Evolutionary conservation across 2,888 invertebrate species (phyloP).

Genomic region (Himalopsyche kuldschensis): DNA sequence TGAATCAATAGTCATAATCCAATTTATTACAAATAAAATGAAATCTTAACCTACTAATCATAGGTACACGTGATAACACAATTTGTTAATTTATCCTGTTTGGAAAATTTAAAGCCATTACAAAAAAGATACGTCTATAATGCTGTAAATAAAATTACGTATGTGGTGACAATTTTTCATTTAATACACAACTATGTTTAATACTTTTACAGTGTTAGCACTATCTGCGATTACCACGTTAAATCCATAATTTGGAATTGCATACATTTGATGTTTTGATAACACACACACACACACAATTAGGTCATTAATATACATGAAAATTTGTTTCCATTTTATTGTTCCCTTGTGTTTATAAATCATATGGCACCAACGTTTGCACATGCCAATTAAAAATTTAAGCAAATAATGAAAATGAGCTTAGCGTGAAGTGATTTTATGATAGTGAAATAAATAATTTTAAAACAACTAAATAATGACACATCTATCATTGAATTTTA

Average conservation of each 20-base stretch:
- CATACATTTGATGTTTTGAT: not conserved
- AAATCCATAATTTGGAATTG: not conserved
- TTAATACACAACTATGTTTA: not conserved
- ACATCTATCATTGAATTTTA: too few species aligned
- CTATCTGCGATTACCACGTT: not conserved
- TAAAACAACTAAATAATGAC: not conserved
- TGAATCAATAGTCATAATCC: constrained; percentile 5
- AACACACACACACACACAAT: not conserved
- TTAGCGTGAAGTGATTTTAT: not conserved
- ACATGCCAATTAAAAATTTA: not conserved
- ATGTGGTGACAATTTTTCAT: not conserved
- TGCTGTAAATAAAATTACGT: not conserved
- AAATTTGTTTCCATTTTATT: not conserved
- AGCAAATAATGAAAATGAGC: not conserved
- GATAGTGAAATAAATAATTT: not conserved
- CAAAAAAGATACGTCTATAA: not conserved
- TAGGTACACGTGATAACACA: not conserved
- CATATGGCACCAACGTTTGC: not conserved
- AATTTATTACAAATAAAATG: constrained; percentile 17
- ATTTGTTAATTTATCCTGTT: not conserved
- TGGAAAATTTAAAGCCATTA: not conserved
- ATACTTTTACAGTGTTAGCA: not conserved
- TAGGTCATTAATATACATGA: not conserved
- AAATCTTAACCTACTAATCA: not conserved
- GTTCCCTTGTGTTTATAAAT: not conserved